phyloP scores from a whole-genome alignment of 2,888 invertebrate genomes.

The Agelastica alni region DNA sequence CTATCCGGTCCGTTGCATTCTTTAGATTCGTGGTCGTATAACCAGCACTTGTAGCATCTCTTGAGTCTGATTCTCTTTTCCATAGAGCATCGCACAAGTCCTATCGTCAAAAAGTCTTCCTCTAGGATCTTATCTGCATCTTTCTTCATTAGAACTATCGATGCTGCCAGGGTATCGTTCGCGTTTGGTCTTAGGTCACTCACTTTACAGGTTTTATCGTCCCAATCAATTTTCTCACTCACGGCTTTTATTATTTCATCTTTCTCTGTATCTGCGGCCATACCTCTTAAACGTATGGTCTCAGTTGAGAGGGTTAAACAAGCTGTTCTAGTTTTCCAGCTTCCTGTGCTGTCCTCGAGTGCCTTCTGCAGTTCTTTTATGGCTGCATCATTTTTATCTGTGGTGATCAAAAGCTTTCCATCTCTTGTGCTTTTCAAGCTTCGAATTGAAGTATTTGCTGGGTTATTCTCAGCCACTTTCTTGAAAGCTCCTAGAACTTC shows the following conservation, averaged over 20 bases:
- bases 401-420: constrained; percentile 6
- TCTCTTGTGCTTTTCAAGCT: constrained; percentile 10
- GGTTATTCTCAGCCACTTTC: background rate
- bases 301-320: too few species aligned
- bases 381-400: background rate
- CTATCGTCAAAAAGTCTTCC: background rate
- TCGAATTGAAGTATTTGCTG: background rate
- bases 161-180: background rate
- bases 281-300: background rate
- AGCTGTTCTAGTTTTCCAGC: background rate
- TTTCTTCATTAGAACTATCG: background rate
- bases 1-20: too few species aligned
- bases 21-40: background rate
- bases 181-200: too few species aligned
- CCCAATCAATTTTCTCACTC: too few species aligned
- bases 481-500: constrained; percentile 4
- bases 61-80: background rate
- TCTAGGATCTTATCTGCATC: background rate
- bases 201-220: too few species aligned
- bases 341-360: background rate
- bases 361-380: background rate
- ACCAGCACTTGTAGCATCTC: background rate
- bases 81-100: background rate
- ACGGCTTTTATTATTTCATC: background rate
- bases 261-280: background rate